phyloP scores from a whole-genome alignment of 35 echinoderm and acorn worm species.

The Holothuria glaberrima region DNA sequence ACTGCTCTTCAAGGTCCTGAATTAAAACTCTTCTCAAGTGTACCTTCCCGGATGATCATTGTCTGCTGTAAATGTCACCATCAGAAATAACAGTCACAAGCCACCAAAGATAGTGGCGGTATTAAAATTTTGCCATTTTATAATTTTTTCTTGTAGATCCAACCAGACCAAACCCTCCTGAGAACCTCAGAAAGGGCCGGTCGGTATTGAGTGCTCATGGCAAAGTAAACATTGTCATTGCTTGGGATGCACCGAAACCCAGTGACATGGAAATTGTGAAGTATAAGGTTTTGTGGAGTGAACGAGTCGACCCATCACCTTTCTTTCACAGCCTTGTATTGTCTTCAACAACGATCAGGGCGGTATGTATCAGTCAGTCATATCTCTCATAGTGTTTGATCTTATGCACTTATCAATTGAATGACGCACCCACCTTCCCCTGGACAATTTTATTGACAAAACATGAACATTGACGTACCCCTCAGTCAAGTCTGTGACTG shows the following conservation, averaged over 20 bases:
- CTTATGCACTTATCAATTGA: background rate
- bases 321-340: constrained; percentile 30
- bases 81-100: background rate
- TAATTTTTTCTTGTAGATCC: constrained; percentile 59
- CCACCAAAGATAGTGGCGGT: background rate
- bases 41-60: too few species aligned
- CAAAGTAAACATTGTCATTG: constrained; percentile 51
- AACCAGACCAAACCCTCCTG: constrained; percentile 57
- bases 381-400: too few species aligned
- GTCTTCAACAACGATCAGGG: constrained; percentile 32
- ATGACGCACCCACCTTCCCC: too few species aligned
- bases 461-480: too few species aligned
- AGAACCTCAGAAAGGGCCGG: constrained; percentile 51
- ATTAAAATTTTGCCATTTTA: constrained; percentile 17
- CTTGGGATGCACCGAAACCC: constrained; percentile 77
- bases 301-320: constrained; percentile 25
- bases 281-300: constrained; percentile 77
- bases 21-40: background rate
- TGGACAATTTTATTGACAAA: too few species aligned
- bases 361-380: constrained; percentile 47
- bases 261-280: constrained; percentile 67
- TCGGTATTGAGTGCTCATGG: constrained; percentile 22
- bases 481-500: too few species aligned
- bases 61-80: background rate
- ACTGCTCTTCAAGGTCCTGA: too few species aligned